These are phyloP conservation scores for Coronaproctus castanopsis DNA, from an alignment of 2,888 invertebrate species.

Conservation along the genomic window DNA sequence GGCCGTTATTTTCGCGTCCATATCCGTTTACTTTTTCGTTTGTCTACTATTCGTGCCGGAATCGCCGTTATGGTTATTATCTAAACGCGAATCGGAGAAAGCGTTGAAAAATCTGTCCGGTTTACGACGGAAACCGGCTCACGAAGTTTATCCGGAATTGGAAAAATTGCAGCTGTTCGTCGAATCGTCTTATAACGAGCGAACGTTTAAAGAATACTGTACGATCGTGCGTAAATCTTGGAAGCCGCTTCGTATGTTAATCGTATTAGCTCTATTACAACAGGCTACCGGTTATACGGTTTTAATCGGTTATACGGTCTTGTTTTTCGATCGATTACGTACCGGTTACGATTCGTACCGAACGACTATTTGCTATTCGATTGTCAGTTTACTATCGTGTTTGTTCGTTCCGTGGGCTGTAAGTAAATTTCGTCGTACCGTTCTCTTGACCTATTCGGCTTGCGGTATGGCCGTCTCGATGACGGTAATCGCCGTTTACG, in stretches of 20 bases:
- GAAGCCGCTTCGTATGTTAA: constrained; percentile 2
- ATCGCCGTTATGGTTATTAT: constrained; percentile 10
- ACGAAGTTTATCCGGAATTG: neutral
- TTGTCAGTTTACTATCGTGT: constrained; percentile 1
- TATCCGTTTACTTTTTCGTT: neutral
- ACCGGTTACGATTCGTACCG: neutral
- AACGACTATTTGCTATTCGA: neutral
- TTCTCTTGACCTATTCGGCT: constrained; percentile 1
- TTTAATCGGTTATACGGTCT: constrained; percentile 6
- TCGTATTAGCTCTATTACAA: constrained; percentile 2
- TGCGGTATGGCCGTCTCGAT: constrained; percentile 4
- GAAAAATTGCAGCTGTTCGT: neutral
- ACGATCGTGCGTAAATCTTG: neutral
- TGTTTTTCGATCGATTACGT: neutral
- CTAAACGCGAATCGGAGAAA: neutral
- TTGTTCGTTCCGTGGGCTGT: neutral
- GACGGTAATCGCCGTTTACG: neutral
- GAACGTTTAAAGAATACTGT: neutral
- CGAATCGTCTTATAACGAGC: neutral
- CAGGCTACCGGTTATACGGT: constrained; percentile 12
- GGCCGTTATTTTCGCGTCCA: neutral
- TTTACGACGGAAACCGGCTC: neutral
- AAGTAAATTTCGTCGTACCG: neutral
- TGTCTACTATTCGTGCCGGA: constrained; percentile 9
- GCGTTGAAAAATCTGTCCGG: neutral